These are phyloP conservation scores for Platichthys stellatus DNA, from an alignment of 2,113 vertebrate genomes.

Conservation along the genomic window DNA sequence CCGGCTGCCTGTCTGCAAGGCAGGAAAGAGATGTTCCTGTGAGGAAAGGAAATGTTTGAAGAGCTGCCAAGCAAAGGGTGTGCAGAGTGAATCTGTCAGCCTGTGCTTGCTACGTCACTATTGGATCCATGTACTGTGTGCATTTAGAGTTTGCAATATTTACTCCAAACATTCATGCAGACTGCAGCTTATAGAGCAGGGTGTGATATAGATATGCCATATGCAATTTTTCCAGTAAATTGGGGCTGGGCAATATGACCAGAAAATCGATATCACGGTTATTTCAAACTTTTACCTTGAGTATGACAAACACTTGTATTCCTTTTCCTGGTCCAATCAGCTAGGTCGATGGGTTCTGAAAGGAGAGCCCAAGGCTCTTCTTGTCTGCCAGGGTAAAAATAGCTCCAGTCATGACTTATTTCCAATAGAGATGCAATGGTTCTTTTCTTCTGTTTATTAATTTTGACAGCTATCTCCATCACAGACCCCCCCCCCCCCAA, in stretches of 20 bases:
- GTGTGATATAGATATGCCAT: conserved; percentile 36
- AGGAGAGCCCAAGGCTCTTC: conserved; percentile 24
- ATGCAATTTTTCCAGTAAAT: conserved; percentile 36
- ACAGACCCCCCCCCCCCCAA: conserved; percentile 19
- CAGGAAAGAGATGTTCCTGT: conserved; percentile 34
- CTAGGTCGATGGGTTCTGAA: conserved; percentile 24
- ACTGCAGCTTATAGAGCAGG: background rate
- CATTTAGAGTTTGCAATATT: conserved; percentile 36
- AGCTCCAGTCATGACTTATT: conserved; percentile 37
- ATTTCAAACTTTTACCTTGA: too few species aligned
- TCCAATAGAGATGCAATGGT: conserved; percentile 32
- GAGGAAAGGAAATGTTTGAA: conserved; percentile 58
- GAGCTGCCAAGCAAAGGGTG: conserved; percentile 38
- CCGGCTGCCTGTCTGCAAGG: conserved; percentile 36
- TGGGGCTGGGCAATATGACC: background rate
- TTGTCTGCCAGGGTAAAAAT: conserved; percentile 45
- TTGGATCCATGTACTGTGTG: conserved; percentile 5
- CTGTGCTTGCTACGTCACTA: conserved; percentile 5
- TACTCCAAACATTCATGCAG: conserved; percentile 11
- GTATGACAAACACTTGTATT: background rate
- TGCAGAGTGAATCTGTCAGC: conserved; percentile 26
- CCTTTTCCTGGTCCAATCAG: background rate
- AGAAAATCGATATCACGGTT: too few species aligned
- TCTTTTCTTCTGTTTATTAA: conserved; percentile 47
- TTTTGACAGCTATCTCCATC: conserved; percentile 34